Percentiles rank a stretch among this genome's conserved stretches.
phyloP scores from a whole-genome alignment of 2,797 vertebrate species.

The Pterois miles region DNA sequence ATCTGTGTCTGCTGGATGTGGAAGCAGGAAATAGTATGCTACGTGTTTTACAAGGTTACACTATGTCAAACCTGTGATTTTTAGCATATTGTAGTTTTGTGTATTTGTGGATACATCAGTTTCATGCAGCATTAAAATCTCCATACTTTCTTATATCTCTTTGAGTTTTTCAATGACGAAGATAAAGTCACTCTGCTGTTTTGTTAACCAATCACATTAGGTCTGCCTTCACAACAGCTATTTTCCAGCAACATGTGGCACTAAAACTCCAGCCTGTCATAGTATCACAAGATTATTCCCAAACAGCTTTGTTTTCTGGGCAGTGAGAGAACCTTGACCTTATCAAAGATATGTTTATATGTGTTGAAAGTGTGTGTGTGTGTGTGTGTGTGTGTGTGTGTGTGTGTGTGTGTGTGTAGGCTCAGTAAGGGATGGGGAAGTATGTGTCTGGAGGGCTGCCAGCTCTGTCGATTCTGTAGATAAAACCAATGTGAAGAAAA shows the following conservation, averaged over 20 bases:
- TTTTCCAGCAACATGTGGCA: neutral
- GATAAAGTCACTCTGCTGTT: neutral
- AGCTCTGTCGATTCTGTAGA: constrained; percentile 67
- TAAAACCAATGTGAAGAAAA: constrained; percentile 66
- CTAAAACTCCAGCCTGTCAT: neutral
- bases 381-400: neutral
- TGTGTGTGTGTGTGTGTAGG: neutral
- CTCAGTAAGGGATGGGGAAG: constrained; percentile 56
- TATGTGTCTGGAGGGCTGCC: constrained; percentile 56
- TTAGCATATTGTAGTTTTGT: too few relatives aligned
- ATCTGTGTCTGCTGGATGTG: neutral
- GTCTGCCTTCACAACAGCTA: neutral
- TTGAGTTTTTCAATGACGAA: neutral
- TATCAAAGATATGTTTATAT: neutral
- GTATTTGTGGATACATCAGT: too few relatives aligned
- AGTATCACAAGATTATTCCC: neutral
- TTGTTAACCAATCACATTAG: neutral
- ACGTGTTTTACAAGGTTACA: too few relatives aligned
- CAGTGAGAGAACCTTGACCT: neutral
- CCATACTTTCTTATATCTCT: neutral
- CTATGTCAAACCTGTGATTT: too few relatives aligned
- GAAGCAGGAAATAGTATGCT: too few relatives aligned
- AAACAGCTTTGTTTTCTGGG: neutral
- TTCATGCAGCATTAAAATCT: too few relatives aligned
- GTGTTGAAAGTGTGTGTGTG: neutral